Percentiles rank a stretch among this genome's conserved stretches.
phyloP scores from a whole-genome alignment of 2,113 vertebrate genomes.

The Rhea pennata region DNA sequence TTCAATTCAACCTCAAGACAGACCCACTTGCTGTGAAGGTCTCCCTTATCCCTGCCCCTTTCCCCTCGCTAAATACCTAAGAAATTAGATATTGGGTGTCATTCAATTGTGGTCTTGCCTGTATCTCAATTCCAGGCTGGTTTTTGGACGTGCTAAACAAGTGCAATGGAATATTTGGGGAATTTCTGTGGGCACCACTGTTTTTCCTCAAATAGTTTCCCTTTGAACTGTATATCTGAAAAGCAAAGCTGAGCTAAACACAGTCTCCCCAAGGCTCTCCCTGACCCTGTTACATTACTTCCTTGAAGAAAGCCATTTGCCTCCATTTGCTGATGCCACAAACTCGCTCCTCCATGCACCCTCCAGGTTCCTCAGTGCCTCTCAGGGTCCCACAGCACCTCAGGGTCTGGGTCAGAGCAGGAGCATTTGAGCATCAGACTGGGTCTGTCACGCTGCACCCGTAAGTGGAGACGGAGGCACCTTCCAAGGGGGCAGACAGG shows the following conservation, averaged over 20 bases:
- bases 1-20: not conserved
- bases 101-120: not conserved
- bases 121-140: not conserved
- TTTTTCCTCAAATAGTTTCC: not conserved
- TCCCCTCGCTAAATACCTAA: not conserved
- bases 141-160: not conserved
- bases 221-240: not conserved
- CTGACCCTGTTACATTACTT: no score
- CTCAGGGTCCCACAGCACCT: accelerated
- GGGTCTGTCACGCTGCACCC: not conserved
- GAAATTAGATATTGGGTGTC: not conserved
- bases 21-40: no score
- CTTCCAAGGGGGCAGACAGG: accelerated
- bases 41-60: not conserved
- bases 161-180: not conserved
- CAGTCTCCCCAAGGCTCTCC: no score
- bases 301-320: no score
- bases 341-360: not conserved
- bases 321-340: not conserved
- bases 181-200: not conserved
- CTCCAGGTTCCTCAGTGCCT: not conserved
- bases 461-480: accelerated
- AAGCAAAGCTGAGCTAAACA: not conserved
- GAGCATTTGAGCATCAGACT: not conserved
- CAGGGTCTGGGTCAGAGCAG: not conserved